phyloP scores from a whole-genome alignment of 2,888 invertebrate species.

The Erebia palarica region DNA sequence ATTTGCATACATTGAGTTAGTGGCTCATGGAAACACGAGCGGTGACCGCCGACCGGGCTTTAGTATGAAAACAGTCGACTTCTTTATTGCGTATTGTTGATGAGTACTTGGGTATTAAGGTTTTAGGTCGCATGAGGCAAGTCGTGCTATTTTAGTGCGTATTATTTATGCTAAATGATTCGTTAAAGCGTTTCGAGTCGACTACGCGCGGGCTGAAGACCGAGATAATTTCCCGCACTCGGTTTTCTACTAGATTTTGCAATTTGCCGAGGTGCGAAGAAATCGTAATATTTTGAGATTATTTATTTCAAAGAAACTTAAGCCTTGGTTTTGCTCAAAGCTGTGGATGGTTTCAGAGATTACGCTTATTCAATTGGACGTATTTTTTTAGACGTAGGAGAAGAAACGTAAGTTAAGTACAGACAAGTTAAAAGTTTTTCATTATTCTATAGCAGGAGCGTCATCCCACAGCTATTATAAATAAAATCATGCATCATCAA shows the following conservation, averaged over 20 bases:
- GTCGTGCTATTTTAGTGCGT: neutral
- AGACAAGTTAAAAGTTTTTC: neutral
- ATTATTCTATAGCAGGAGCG: neutral
- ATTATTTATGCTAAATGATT: neutral
- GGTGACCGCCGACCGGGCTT: constrained; percentile 11
- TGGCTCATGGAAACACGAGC: constrained; percentile 13
- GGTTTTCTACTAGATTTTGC: too few relatives aligned
- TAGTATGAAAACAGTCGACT: constrained; percentile 26
- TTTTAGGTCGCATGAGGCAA: constrained; percentile 13
- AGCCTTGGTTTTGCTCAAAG: too few relatives aligned
- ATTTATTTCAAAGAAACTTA: too few relatives aligned
- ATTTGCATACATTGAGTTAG: constrained; percentile 35
- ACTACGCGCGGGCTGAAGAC: too few relatives aligned
- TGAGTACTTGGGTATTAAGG: constrained; percentile 3
- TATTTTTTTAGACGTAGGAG: too few relatives aligned
- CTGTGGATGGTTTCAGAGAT: too few relatives aligned
- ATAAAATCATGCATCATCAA: too few relatives aligned
- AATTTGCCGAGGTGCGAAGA: too few relatives aligned
- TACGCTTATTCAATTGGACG: too few relatives aligned
- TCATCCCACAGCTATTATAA: constrained; percentile 3
- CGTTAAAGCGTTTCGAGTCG: neutral
- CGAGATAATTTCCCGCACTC: too few relatives aligned
- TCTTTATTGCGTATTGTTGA: constrained; percentile 34
- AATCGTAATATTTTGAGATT: too few relatives aligned
- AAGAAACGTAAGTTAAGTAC: too few relatives aligned